phyloP scores from a whole-genome alignment of 2,888 invertebrate species.

The Gibbula magus region DNA sequence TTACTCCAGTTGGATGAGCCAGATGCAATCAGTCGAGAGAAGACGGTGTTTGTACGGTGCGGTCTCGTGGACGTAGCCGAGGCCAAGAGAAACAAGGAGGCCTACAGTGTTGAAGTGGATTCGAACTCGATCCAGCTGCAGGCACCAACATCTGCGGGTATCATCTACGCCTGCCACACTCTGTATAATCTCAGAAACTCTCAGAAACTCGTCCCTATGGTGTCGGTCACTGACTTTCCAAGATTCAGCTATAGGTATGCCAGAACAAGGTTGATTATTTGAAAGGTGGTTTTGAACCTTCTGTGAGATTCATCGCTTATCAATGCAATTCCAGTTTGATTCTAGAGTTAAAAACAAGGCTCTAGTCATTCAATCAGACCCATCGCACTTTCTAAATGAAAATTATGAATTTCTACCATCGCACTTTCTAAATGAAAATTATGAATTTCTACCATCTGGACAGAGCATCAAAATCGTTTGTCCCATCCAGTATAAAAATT shows the following conservation, averaged over 20 bases:
- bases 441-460: no score
- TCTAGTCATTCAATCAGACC: no score
- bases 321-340: no score
- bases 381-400: no score
- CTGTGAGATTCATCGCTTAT: no score
- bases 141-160: slow-evolving; percentile 39
- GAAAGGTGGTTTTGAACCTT: not conserved
- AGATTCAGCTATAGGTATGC: slow-evolving; percentile 35
- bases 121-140: not conserved
- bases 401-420: no score
- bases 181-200: slow-evolving; percentile 41
- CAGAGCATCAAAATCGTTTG: no score
- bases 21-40: not conserved
- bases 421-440: no score
- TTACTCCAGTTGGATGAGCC: not conserved
- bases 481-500: no score
- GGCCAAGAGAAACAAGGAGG: slow-evolving; percentile 36
- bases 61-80: not conserved
- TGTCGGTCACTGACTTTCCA: slow-evolving; percentile 46
- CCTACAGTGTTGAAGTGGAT: not conserved
- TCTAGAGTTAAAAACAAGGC: no score
- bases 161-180: slow-evolving; percentile 58
- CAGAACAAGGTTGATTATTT: not conserved
- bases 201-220: slow-evolving; percentile 35
- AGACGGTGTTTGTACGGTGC: not conserved